Conservation (phyloP, 2,797 vertebrate species). For the Thripadectes ignobilis region DNA sequence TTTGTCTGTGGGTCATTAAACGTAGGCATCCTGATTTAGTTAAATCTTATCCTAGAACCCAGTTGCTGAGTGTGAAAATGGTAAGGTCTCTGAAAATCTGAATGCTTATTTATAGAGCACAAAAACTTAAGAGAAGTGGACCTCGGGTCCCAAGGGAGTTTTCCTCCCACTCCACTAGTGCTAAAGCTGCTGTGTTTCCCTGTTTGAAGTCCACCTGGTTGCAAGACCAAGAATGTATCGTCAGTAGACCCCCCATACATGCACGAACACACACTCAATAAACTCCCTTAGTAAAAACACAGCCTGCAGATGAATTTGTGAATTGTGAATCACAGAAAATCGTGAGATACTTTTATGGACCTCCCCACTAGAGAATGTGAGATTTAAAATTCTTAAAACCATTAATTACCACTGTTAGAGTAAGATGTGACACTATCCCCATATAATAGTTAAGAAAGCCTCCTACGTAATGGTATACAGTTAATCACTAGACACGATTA, state of each 20-base stretch:
- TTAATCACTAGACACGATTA: neutral
- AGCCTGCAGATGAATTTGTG: neutral
- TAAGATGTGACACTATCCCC: neutral
- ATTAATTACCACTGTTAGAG: neutral
- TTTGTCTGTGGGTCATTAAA: neutral
- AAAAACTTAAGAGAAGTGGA: neutral
- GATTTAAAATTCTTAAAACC: neutral
- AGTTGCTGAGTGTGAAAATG: neutral
- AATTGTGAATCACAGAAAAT: neutral
- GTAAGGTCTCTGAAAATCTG: neutral
- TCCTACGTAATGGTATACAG: neutral
- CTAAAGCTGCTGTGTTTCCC: neutral
- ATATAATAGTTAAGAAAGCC: neutral
- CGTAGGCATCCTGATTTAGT: neutral
- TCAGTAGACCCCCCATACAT: neutral
- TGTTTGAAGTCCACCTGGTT: neutral
- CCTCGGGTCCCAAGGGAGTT: neutral
- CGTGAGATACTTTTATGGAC: neutral
- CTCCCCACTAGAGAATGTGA: neutral
- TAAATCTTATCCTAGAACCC: neutral
- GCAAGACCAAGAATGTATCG: neutral
- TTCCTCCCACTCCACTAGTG: neutral
- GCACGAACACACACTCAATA: neutral
- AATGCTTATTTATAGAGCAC: neutral
- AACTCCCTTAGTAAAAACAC: neutral